phyloP scores from a whole-genome alignment of 2,888 invertebrate species.

The Neoascia interrupta region DNA sequence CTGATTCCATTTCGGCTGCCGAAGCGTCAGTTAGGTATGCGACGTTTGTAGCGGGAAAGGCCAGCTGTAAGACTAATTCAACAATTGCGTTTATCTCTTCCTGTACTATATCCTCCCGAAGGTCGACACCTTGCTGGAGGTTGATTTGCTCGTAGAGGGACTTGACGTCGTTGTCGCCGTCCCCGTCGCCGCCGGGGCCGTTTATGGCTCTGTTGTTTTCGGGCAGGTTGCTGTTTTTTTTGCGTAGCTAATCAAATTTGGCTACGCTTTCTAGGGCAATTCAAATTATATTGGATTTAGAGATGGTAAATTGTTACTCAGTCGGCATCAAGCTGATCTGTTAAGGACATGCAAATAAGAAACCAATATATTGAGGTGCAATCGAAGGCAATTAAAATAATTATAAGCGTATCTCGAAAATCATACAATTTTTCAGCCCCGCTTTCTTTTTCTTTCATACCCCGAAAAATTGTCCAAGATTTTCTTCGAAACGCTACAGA shows the following conservation, averaged over 20 bases:
- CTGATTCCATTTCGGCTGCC: background rate
- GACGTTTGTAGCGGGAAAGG: slow-evolving; percentile 26
- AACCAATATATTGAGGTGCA: too few relatives aligned
- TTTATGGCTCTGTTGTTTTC: slow-evolving; percentile 42
- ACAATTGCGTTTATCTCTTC: slow-evolving; percentile 58
- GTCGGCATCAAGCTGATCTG: too few relatives aligned
- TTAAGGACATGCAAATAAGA: too few relatives aligned
- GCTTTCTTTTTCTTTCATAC: too few relatives aligned
- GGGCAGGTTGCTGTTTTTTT: slow-evolving; percentile 53
- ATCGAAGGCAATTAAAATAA: too few relatives aligned
- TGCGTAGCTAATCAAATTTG: background rate
- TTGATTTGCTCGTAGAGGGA: slow-evolving; percentile 53
- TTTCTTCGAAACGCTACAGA: too few relatives aligned
- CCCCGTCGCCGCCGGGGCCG: slow-evolving; percentile 60
- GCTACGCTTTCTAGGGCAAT: too few relatives aligned
- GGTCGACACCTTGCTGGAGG: slow-evolving; percentile 58
- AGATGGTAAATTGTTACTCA: too few relatives aligned
- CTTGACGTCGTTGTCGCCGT: slow-evolving; percentile 58
- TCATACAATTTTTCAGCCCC: too few relatives aligned
- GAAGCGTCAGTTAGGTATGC: background rate
- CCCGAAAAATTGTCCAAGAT: too few relatives aligned
- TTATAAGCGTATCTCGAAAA: too few relatives aligned
- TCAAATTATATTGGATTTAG: too few relatives aligned
- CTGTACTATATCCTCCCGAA: slow-evolving; percentile 55
- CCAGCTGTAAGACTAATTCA: slow-evolving; percentile 57